phyloP scores from a whole-genome alignment of 53 echinoderm and acorn worm genomes.

The Zoroaster sp. region DNA sequence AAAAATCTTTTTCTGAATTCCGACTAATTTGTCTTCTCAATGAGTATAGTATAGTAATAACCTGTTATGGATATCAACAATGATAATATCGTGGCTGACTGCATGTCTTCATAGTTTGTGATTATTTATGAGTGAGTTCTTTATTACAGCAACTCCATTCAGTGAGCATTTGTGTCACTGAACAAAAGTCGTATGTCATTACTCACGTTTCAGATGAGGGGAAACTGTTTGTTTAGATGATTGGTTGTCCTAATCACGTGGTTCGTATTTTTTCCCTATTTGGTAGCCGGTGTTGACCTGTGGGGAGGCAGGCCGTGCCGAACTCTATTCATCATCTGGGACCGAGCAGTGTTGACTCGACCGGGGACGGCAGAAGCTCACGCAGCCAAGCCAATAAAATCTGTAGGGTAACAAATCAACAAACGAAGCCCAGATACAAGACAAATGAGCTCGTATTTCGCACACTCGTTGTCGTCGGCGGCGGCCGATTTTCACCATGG shows the following conservation, averaged over 20 bases:
- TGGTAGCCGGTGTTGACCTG: slow-evolving; percentile 48
- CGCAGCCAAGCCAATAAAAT: slow-evolving; percentile 55
- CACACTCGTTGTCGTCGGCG: slow-evolving; percentile 79
- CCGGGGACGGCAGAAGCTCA: slow-evolving; percentile 30
- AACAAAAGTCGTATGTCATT: slow-evolving; percentile 28
- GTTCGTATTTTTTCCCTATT: slow-evolving; percentile 40
- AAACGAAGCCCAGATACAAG: slow-evolving; percentile 48
- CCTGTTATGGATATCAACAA: too few species aligned
- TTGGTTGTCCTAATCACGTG: slow-evolving; percentile 55
- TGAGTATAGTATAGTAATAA: too few species aligned
- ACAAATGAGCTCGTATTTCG: slow-evolving; percentile 90
- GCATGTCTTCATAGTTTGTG: neutral
- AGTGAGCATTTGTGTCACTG: slow-evolving; percentile 12
- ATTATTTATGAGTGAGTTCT: slow-evolving; percentile 16
- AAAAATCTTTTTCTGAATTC: too few species aligned
- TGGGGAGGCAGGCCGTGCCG: slow-evolving; percentile 26
- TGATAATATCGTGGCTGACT: neutral
- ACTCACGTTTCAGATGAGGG: slow-evolving; percentile 36
- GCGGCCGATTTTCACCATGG: slow-evolving; percentile 72
- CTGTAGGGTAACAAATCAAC: slow-evolving; percentile 66
- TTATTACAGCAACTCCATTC: slow-evolving; percentile 17
- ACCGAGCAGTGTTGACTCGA: slow-evolving; percentile 25
- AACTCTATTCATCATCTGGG: slow-evolving; percentile 51
- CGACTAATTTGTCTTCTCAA: too few species aligned
- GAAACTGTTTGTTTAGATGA: slow-evolving; percentile 16